Percentiles rank a stretch among this genome's conserved stretches.
Evolutionary conservation across 2,797 vertebrate genomes (phyloP).

Genomic region (Sebastolobus alascanus): DNA sequence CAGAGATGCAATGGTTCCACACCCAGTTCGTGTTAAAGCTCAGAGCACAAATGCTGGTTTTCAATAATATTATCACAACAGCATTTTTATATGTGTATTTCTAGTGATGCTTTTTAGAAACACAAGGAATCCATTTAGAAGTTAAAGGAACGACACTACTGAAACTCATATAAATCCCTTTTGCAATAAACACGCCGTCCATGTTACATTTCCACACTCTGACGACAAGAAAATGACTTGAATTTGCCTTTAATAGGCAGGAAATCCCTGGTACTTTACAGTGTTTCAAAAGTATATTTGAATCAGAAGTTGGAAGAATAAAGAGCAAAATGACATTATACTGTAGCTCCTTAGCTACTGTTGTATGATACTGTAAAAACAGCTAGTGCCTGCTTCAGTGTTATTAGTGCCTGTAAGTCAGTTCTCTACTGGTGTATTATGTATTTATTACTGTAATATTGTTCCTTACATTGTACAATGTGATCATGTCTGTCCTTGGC

Average conservation of each 20-base stretch:
- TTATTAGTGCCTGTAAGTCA: constrained; percentile 69
- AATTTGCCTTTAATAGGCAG: constrained; percentile 26
- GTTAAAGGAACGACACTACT: constrained; percentile 16
- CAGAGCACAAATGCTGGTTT: neutral
- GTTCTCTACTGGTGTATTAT: constrained; percentile 58
- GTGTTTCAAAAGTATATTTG: constrained; percentile 9
- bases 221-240: constrained; percentile 33
- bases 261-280: constrained; percentile 15
- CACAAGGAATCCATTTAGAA: neutral
- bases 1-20: neutral
- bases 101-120: constrained; percentile 26
- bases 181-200: constrained; percentile 25
- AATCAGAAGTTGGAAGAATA: constrained; percentile 5
- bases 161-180: neutral
- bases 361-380: constrained; percentile 65
- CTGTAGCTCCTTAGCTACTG: constrained; percentile 32
- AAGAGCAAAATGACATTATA: neutral
- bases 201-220: constrained; percentile 11
- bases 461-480: constrained; percentile 57
- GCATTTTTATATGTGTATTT: constrained; percentile 22
- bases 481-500: constrained; percentile 56
- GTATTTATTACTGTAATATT: constrained; percentile 74
- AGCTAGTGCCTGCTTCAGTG: constrained; percentile 67
- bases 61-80: constrained; percentile 8
- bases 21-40: constrained; percentile 9